A percentile compares a stretch with the other conserved stretches of the same genome.
Conservation (phyloP, 1,140 invertebrate species). For the Dendroctonus valens region DNA sequence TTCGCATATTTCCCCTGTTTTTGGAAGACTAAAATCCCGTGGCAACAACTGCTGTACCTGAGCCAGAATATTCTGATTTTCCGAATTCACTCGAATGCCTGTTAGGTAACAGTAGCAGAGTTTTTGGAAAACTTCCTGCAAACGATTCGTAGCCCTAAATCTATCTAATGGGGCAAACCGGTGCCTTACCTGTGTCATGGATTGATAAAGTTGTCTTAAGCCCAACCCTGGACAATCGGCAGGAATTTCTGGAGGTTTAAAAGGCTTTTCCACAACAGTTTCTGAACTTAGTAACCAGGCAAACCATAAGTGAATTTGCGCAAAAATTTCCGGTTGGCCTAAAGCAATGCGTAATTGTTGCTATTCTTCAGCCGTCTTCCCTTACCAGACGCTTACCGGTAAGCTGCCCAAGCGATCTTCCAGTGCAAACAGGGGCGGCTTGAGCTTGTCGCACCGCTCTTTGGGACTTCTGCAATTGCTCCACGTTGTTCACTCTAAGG, state of each 20-base stretch:
- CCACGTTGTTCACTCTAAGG: slow-evolving; percentile 62
- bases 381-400: slow-evolving; percentile 47
- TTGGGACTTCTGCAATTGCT: slow-evolving; percentile 67
- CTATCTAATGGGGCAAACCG: no score
- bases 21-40: slow-evolving; percentile 31
- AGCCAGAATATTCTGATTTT: slow-evolving; percentile 22
- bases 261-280: slow-evolving; percentile 50
- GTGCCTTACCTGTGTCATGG: slow-evolving; percentile 19
- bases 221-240: slow-evolving; percentile 40
- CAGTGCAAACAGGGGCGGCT: slow-evolving; percentile 54
- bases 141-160: not conserved
- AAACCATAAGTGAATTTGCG: slow-evolving; percentile 69
- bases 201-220: slow-evolving; percentile 24
- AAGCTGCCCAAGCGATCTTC: slow-evolving; percentile 64
- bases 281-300: slow-evolving; percentile 61
- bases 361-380: not conserved
- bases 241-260: slow-evolving; percentile 47
- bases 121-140: slow-evolving; percentile 33
- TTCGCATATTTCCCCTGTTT: slow-evolving; percentile 19
- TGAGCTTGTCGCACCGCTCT: slow-evolving; percentile 64
- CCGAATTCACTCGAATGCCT: slow-evolving; percentile 37
- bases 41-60: slow-evolving; percentile 38
- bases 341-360: not conserved
- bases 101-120: slow-evolving; percentile 40
- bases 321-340: slow-evolving; percentile 61